Conservation (phyloP, 2,797 vertebrate species). For the Fistularia tabacaria region DNA sequence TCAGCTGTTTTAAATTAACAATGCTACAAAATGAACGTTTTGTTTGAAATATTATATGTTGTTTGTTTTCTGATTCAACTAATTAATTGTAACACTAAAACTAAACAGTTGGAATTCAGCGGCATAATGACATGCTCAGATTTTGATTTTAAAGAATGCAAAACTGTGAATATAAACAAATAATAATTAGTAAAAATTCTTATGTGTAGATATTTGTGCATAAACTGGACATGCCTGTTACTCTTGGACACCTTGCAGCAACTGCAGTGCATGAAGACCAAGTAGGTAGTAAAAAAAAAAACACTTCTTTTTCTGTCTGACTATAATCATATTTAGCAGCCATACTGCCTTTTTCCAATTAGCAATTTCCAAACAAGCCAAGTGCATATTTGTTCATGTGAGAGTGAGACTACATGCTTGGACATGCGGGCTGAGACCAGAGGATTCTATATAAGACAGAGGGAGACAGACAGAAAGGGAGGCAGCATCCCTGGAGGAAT, state of each 20-base stretch:
- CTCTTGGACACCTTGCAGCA: too few relatives aligned
- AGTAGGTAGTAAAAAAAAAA: not conserved
- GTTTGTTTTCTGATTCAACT: not conserved
- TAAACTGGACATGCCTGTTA: not conserved
- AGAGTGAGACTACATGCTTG: constrained; percentile 18
- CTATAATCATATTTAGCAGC: not conserved
- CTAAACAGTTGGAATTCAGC: too few relatives aligned
- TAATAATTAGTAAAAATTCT: not conserved
- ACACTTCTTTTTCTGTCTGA: not conserved
- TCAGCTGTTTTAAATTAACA: constrained; percentile 1
- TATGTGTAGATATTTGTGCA: constrained; percentile 3
- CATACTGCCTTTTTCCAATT: not conserved
- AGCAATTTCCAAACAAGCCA: constrained; percentile 1
- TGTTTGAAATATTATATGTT: not conserved
- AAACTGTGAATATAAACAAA: not conserved
- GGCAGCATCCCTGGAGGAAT: constrained; percentile 49
- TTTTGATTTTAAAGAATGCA: constrained; percentile 2
- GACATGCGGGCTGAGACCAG: constrained; percentile 23
- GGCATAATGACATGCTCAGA: not conserved
- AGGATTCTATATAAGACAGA: constrained; percentile 20
- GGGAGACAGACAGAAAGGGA: constrained; percentile 9
- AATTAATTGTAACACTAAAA: too few relatives aligned
- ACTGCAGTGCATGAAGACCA: not conserved
- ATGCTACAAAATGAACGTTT: not conserved
- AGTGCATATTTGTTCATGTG: constrained; percentile 12